Evolutionary conservation across 2,888 invertebrate species (phyloP).

Genomic region (Drosophila helvetica): DNA sequence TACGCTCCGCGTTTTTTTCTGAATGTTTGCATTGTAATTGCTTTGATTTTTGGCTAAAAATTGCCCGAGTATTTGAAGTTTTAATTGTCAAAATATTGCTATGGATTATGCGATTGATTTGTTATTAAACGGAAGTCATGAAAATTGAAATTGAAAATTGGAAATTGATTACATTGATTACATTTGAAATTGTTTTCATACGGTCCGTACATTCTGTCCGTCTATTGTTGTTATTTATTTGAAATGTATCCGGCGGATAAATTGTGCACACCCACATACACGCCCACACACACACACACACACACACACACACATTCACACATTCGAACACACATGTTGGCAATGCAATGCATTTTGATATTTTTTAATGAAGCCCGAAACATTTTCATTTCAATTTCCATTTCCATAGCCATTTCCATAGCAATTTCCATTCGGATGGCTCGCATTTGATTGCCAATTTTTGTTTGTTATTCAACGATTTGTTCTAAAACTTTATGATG

Average conservation of each 20-base stretch:
- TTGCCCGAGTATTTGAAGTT: constrained; percentile 73
- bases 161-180: constrained; percentile 59
- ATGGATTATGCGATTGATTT: constrained; percentile 80
- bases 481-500: constrained; percentile 77
- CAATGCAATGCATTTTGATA: constrained; percentile 34
- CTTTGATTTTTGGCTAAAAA: constrained; percentile 73
- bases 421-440: constrained; percentile 2
- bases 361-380: constrained; percentile 72
- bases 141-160: constrained; percentile 59
- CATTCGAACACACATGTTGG: constrained; percentile 23
- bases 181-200: constrained; percentile 58
- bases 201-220: constrained; percentile 10
- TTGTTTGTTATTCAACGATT: constrained; percentile 68
- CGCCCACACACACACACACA: constrained; percentile 22
- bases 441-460: constrained; percentile 51
- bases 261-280: constrained; percentile 45
- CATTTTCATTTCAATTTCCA: constrained; percentile 64
- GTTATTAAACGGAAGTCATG: constrained; percentile 79
- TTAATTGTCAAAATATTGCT: constrained; percentile 80
- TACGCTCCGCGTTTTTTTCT: constrained; percentile 31
- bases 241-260: constrained; percentile 76
- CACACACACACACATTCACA: background rate
- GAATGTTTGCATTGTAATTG: constrained; percentile 70
- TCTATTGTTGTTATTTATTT: constrained; percentile 69
- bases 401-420: constrained; percentile 29